A percentile compares a stretch with the other conserved stretches of the same genome.
phyloP scores from a whole-genome alignment of 2,888 invertebrate species.

The Margaritifera margaritifera region DNA sequence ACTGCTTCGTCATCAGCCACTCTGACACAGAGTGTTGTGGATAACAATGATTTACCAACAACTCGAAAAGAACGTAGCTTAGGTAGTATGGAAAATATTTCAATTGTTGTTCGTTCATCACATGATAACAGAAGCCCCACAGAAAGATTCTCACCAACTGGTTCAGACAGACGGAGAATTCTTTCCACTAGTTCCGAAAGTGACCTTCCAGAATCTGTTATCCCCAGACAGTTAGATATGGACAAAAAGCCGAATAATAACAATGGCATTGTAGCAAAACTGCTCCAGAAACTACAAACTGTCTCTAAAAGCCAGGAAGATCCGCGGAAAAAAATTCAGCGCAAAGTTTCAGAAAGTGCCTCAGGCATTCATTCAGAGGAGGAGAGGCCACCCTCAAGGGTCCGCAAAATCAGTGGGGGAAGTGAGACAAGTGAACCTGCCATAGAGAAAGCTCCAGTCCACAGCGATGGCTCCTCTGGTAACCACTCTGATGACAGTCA shows the following conservation, averaged over 20 bases:
- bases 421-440: constrained; percentile 50
- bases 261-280: constrained; percentile 53
- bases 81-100: constrained; percentile 45
- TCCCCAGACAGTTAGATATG: constrained; percentile 43
- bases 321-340: constrained; percentile 38
- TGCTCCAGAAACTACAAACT: constrained; percentile 57
- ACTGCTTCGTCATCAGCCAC: constrained; percentile 37
- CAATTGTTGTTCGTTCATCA: constrained; percentile 24
- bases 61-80: constrained; percentile 32
- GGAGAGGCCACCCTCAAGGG: constrained; percentile 13
- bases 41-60: constrained; percentile 39
- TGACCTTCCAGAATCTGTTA: constrained; percentile 39
- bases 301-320: constrained; percentile 55
- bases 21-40: constrained; percentile 38
- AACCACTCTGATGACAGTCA: constrained; percentile 60
- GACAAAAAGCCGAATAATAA: constrained; percentile 39
- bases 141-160: constrained; percentile 44
- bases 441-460: constrained; percentile 34
- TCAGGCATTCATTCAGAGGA: constrained; percentile 21
- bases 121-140: constrained; percentile 45
- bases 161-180: constrained; percentile 41
- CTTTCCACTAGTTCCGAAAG: constrained; percentile 53
- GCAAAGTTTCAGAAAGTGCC: constrained; percentile 34
- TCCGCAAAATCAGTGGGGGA: constrained; percentile 49
- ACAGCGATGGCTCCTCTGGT: constrained; percentile 56